Evolutionary conservation across 2,113 vertebrate species (phyloP).

Genomic region (Tychaedon coryphoeus): DNA sequence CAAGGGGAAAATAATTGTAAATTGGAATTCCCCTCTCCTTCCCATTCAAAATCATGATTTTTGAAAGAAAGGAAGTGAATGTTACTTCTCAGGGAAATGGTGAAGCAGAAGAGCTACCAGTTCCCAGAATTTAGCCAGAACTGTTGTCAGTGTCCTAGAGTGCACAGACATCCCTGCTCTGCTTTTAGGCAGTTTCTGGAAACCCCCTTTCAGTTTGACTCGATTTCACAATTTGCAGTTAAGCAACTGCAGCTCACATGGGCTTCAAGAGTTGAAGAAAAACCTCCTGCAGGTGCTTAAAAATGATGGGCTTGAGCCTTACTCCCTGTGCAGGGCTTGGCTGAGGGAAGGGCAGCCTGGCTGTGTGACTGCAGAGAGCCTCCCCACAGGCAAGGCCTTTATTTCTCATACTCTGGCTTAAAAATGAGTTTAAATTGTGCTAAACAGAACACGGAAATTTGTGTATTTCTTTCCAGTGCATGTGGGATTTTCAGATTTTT

Average conservation of each 20-base stretch:
- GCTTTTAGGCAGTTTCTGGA: neutral
- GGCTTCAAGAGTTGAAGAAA: neutral
- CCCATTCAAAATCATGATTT: neutral
- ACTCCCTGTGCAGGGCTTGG: neutral
- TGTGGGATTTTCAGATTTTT: accelerated
- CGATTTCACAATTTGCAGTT: neutral
- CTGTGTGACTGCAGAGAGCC: neutral
- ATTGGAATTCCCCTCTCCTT: neutral
- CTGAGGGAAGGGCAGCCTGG: neutral
- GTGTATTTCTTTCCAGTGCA: neutral
- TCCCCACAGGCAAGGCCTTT: neutral
- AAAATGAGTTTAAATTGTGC: neutral
- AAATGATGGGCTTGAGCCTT: neutral
- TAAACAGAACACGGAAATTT: accelerated
- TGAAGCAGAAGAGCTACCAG: neutral
- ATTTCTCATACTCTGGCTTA: neutral
- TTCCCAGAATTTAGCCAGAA: neutral
- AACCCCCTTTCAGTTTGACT: neutral
- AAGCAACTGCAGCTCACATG: neutral
- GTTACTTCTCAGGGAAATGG: neutral
- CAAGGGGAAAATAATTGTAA: neutral
- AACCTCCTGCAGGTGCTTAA: neutral
- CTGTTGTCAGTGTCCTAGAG: neutral
- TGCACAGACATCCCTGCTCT: neutral
- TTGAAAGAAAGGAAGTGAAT: conserved; percentile 9